Percentiles rank a stretch among this genome's conserved stretches.
Conservation (phyloP, 2,797 vertebrate species). For the Falco peregrinus region DNA sequence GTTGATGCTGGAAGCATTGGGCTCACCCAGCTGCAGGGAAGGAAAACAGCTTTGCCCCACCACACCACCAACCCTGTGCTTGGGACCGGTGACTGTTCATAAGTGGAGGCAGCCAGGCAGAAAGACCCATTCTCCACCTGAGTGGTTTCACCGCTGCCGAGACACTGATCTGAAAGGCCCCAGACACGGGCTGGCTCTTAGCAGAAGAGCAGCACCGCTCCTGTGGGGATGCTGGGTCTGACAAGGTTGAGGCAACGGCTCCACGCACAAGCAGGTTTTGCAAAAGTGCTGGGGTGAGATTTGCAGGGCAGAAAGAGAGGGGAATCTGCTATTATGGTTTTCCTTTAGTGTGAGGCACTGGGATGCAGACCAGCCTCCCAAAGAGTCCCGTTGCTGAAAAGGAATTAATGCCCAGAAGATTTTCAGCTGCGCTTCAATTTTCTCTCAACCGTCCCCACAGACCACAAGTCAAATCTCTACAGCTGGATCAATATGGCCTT, state of each 20-base stretch:
- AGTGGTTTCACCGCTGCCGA: not conserved
- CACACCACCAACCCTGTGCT: fast-evolving
- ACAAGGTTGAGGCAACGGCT: fast-evolving
- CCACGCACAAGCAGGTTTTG: not conserved
- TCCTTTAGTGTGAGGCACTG: not conserved
- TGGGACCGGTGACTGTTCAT: not conserved
- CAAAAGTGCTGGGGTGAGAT: not conserved
- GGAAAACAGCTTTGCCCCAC: fast-evolving
- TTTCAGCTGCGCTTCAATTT: not conserved
- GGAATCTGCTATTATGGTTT: not conserved
- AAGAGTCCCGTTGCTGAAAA: not conserved
- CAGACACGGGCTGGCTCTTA: not conserved
- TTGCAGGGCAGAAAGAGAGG: not conserved
- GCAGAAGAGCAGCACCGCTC: not conserved
- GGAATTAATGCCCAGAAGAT: not conserved
- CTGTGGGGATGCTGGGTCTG: not conserved
- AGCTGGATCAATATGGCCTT: not conserved
- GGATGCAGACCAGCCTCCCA: not conserved
- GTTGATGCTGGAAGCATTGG: not conserved
- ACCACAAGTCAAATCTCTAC: not conserved
- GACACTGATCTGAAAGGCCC: not conserved
- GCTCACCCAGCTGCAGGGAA: not conserved
- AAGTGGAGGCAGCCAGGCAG: not conserved
- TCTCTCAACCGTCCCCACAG: not conserved
- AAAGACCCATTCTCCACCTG: not conserved